A percentile compares a stretch with the other conserved stretches of the same genome.
phyloP scores from a whole-genome alignment of 2,888 invertebrate species.

The Pristionchus entomophagus region DNA sequence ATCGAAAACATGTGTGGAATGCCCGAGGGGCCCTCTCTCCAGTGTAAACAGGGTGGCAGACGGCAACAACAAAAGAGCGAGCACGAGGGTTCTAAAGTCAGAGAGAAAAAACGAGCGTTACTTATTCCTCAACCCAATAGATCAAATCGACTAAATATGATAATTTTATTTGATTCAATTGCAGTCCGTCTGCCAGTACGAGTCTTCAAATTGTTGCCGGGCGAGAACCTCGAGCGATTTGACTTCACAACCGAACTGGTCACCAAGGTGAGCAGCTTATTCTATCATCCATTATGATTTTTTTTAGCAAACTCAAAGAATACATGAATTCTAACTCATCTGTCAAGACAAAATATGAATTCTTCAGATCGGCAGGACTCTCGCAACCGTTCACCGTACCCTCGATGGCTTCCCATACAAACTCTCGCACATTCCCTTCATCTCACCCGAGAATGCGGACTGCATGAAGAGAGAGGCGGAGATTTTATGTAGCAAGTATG shows the following conservation, averaged over 20 bases:
- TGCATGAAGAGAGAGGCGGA: constrained; percentile 36
- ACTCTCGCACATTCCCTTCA: constrained; percentile 44
- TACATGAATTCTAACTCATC: not conserved
- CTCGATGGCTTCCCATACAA: not conserved
- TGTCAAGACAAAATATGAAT: not conserved
- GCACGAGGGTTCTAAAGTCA: too few species aligned
- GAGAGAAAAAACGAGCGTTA: too few species aligned
- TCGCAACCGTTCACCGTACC: constrained; percentile 16
- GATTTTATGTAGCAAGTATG: not conserved
- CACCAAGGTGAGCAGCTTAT: not conserved
- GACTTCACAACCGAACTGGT: constrained; percentile 7
- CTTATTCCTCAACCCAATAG: too few species aligned
- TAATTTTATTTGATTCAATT: too few species aligned
- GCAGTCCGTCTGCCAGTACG: constrained; percentile 37
- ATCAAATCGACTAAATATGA: too few species aligned
- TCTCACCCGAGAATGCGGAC: constrained; percentile 33
- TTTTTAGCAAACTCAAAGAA: too few species aligned
- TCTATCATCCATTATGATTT: not conserved
- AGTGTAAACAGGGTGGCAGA: too few species aligned
- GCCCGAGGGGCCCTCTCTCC: too few species aligned
- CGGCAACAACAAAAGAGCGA: too few species aligned
- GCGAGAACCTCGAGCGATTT: constrained; percentile 36
- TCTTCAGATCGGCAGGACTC: constrained; percentile 34
- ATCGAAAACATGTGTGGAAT: too few species aligned
- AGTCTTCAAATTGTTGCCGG: constrained; percentile 28